phyloP scores from a whole-genome alignment of 2,113 vertebrate genomes.

The Lycaon pictus region DNA sequence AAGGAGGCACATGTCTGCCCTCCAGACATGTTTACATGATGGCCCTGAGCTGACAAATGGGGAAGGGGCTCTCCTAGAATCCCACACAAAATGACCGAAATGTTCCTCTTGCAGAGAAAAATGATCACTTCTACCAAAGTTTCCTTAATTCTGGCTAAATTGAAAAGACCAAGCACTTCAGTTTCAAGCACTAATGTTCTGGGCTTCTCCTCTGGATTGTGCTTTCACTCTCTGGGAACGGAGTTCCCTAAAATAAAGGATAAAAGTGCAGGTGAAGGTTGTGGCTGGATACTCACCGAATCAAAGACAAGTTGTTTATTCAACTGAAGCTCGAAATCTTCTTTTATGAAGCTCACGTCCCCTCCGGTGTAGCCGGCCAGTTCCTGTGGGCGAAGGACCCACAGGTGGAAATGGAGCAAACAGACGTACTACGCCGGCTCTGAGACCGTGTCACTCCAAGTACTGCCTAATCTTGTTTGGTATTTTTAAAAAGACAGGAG shows the following conservation, averaged over 20 bases:
- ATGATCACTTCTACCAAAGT: accelerated
- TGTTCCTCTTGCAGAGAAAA: background rate
- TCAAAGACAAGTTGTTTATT: slow-evolving; percentile 93
- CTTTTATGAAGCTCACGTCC: slow-evolving; percentile 96
- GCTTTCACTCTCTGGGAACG: background rate
- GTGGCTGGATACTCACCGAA: slow-evolving; percentile 88
- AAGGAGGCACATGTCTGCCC: accelerated
- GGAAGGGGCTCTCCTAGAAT: background rate
- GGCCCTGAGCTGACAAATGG: accelerated
- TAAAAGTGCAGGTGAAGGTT: accelerated
- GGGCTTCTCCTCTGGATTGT: accelerated
- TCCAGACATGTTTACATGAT: accelerated
- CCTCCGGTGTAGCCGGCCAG: slow-evolving; percentile 96
- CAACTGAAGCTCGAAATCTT: slow-evolving; percentile 96
- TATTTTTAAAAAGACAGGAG: background rate
- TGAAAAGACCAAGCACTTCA: accelerated
- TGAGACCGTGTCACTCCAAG: accelerated
- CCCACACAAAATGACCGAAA: accelerated
- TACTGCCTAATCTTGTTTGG: accelerated
- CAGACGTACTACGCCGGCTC: accelerated
- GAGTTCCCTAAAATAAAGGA: accelerated
- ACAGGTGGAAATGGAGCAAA: accelerated
- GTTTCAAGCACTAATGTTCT: accelerated
- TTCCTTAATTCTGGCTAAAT: accelerated
- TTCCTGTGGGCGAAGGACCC: slow-evolving; percentile 87